These are phyloP conservation scores for Echinarachnius parma DNA, from an alignment of 53 echinoderm and acorn worm species.

Conservation along the genomic window DNA sequence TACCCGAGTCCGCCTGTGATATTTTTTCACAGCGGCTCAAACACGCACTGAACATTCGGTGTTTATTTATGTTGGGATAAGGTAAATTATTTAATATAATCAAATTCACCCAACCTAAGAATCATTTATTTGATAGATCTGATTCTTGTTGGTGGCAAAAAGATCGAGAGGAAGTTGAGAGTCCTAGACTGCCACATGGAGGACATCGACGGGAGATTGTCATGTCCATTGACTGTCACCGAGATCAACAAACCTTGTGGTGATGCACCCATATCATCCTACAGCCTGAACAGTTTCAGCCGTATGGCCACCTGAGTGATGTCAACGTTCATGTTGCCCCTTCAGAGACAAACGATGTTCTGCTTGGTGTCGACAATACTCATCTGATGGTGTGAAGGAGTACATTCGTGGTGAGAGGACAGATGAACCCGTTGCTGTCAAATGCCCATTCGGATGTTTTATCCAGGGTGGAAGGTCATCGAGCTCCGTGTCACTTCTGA, in stretches of 20 bases:
- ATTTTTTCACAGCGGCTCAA: too few species aligned
- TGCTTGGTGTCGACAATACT: constrained; percentile 32
- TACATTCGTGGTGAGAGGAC: constrained; percentile 4
- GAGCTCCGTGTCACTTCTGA: constrained; percentile 9
- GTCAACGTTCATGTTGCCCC: constrained; percentile 39
- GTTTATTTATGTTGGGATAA: too few species aligned
- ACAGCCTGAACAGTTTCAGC: constrained; percentile 6
- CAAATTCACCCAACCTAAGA: too few species aligned
- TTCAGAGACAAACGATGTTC: constrained; percentile 66
- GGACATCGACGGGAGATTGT: constrained; percentile 35
- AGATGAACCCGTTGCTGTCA: constrained; percentile 39
- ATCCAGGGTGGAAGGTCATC: constrained; percentile 44
- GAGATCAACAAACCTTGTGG: constrained; percentile 48
- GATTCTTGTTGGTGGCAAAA: constrained; percentile 31
- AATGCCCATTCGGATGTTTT: constrained; percentile 43
- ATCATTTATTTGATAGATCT: too few species aligned
- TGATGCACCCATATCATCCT: constrained; percentile 24
- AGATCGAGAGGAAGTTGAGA: constrained; percentile 17
- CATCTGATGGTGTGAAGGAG: constrained; percentile 46
- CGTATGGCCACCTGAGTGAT: constrained; percentile 39
- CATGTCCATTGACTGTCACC: constrained; percentile 21
- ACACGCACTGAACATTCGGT: too few species aligned
- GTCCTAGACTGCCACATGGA: constrained; percentile 42
- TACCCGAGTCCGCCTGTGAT: too few species aligned
- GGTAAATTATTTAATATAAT: too few species aligned